A percentile compares a stretch with the other conserved stretches of the same genome.
Conservation (phyloP, 2,113 vertebrate species). For the Hyperopisus bebe region DNA sequence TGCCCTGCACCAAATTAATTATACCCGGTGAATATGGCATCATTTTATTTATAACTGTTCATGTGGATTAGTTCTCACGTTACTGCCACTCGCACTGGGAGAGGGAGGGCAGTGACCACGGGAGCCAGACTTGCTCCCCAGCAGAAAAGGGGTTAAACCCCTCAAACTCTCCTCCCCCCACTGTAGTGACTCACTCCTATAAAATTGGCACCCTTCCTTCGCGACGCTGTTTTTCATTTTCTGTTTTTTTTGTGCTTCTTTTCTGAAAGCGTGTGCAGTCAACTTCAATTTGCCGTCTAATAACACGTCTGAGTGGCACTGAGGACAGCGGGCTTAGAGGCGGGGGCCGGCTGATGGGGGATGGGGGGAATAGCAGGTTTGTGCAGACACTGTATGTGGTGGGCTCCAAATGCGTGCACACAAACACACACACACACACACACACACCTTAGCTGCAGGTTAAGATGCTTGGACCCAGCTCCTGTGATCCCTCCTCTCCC, state of each 20-base stretch:
- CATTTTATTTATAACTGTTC: not conserved
- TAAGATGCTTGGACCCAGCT: not conserved
- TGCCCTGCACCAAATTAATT: not conserved
- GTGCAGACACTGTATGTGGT: not conserved
- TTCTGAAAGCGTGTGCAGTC: constrained; percentile 33
- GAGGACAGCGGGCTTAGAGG: constrained; percentile 33
- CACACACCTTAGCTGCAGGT: not conserved
- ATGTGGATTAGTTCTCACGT: not conserved
- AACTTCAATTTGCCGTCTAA: constrained; percentile 38
- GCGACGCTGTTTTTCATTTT: constrained; percentile 28
- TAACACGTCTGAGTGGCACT: constrained; percentile 34
- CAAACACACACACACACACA: not conserved
- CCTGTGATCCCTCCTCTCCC: not conserved
- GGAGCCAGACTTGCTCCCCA: not conserved
- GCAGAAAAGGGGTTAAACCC: constrained; percentile 8
- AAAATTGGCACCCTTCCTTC: constrained; percentile 19
- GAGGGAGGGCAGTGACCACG: not conserved
- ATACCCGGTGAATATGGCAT: not conserved
- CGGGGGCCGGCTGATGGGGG: constrained; percentile 13
- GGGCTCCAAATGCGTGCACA: not conserved
- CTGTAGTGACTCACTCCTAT: not conserved
- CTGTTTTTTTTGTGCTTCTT: not conserved
- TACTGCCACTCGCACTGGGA: not conserved
- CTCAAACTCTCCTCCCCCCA: not conserved
- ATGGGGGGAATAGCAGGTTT: not conserved